Conservation (phyloP, 2,888 invertebrate species). For the Phalangium opilio region DNA sequence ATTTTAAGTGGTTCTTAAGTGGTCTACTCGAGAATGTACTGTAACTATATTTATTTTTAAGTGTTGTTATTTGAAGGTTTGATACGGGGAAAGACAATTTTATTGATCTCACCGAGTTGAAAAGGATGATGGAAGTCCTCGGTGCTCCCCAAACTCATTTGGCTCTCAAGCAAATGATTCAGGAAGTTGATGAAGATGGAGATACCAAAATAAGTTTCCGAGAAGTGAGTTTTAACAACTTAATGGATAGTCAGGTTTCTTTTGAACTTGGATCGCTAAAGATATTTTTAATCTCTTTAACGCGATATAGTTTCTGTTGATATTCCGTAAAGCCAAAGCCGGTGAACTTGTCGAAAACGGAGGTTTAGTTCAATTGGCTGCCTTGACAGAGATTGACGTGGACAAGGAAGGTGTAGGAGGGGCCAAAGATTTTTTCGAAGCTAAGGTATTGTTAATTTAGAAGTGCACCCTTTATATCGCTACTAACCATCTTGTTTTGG, state of each 20-base stretch:
- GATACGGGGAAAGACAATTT: constrained; percentile 77
- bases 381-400: constrained; percentile 77
- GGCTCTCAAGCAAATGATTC: constrained; percentile 85
- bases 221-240: constrained; percentile 41
- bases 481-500: not conserved
- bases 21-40: too few species aligned
- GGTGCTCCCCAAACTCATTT: constrained; percentile 92
- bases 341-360: constrained; percentile 77
- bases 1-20: too few species aligned
- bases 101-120: constrained; percentile 74
- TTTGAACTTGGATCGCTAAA: too few species aligned
- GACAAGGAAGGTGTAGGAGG: constrained; percentile 87
- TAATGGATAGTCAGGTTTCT: not conserved
- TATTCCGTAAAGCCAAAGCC: constrained; percentile 70
- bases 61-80: constrained; percentile 44
- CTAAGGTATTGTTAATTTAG: constrained; percentile 45
- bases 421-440: constrained; percentile 89
- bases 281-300: too few species aligned
- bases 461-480: too few species aligned
- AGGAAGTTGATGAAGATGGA: constrained; percentile 38
- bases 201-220: constrained; percentile 62
- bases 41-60: too few species aligned
- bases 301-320: constrained; percentile 38
- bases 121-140: constrained; percentile 90
- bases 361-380: constrained; percentile 68